Conservation (phyloP, 2,113 vertebrate species). For the Melanostigma gelatinosum region DNA sequence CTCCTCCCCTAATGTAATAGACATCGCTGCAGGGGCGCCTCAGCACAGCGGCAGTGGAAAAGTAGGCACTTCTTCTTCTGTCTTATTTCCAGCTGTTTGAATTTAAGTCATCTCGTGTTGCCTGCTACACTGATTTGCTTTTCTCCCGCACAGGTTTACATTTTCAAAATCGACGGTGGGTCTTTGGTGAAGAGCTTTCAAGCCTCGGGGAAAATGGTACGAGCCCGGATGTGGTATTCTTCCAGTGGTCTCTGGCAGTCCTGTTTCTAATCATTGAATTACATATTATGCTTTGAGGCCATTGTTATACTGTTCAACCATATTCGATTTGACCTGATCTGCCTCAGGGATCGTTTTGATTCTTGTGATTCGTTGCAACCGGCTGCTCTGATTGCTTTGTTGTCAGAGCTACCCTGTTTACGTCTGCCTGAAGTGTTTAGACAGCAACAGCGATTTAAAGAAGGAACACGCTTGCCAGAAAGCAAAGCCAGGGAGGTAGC, state of each 20-base stretch:
- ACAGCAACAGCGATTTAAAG: constrained; percentile 27
- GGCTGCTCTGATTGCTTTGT: constrained; percentile 47
- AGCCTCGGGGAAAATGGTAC: constrained; percentile 96
- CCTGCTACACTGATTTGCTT: constrained; percentile 38
- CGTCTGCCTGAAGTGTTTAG: constrained; percentile 55
- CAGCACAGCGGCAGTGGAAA: constrained; percentile 93
- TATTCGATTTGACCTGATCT: neutral
- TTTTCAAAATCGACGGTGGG: constrained; percentile 92
- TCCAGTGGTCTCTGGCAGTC: neutral
- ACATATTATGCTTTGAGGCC: constrained; percentile 5
- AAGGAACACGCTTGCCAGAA: constrained; percentile 13
- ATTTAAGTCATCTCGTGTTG: neutral
- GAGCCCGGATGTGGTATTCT: constrained; percentile 54
- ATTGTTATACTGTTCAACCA: neutral
- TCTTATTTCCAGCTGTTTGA: constrained; percentile 7
- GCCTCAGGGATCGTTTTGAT: constrained; percentile 16
- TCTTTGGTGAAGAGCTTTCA: constrained; percentile 94
- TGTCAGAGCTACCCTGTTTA: constrained; percentile 57
- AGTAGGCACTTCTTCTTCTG: constrained; percentile 78
- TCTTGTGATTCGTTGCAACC: constrained; percentile 29
- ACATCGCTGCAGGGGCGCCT: constrained; percentile 95
- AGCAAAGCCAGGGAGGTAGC: constrained; percentile 35
- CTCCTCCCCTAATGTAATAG: constrained; percentile 86
- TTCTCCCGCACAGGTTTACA: constrained; percentile 88
- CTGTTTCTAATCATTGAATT: constrained; percentile 22